These are phyloP conservation scores for Platalea minor DNA, from an alignment of 2,797 vertebrate genomes.

Conservation along the genomic window DNA sequence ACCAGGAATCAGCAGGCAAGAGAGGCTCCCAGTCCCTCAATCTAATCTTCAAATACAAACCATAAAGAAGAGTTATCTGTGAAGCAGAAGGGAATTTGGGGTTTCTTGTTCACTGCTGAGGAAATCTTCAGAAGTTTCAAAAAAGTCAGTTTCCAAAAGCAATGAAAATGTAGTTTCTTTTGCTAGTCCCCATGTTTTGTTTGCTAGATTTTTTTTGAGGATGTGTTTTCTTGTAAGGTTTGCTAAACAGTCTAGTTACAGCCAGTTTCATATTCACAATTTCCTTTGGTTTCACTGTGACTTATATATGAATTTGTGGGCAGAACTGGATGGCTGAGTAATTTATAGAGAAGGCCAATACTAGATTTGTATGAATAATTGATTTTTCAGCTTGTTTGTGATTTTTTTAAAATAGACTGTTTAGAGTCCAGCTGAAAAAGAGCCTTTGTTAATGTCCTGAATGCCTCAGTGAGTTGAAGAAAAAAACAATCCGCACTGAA, in stretches of 20 bases:
- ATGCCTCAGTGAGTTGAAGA: background rate
- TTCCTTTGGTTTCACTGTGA: conserved; percentile 47
- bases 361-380: conserved; percentile 68
- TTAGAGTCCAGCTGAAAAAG: conserved; percentile 47
- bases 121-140: background rate
- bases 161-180: background rate
- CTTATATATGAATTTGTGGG: conserved; percentile 29
- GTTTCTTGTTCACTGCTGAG: background rate
- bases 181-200: background rate
- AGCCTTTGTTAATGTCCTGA: conserved; percentile 53
- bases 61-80: background rate
- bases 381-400: conserved; percentile 68
- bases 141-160: background rate
- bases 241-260: background rate
- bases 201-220: background rate
- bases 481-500: conserved; percentile 17
- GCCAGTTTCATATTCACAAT: background rate
- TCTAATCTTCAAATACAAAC: background rate
- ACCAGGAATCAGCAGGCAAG: background rate
- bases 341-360: conserved; percentile 57
- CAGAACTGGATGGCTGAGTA: conserved; percentile 5
- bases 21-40: background rate
- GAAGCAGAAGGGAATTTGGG: background rate
- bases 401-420: conserved; percentile 35
- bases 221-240: conserved; percentile 22